Evolutionary conservation across 2,797 vertebrate species (phyloP).

Genomic region (Fistularia commersonii): DNA sequence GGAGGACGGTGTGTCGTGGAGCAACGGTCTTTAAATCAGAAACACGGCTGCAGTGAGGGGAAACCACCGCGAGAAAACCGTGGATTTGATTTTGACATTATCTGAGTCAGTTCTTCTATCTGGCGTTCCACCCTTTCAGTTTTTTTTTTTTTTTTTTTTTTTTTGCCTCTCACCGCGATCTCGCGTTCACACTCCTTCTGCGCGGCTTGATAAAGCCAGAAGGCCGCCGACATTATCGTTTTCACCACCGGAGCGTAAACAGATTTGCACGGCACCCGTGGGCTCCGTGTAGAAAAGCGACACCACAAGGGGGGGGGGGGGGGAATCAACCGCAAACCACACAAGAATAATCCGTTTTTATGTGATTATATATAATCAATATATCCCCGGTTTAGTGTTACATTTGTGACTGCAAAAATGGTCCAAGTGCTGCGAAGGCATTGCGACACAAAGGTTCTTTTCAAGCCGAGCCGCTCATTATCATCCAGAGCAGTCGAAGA

Average conservation of each 20-base stretch:
- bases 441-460: neutral
- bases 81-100: conserved; percentile 61
- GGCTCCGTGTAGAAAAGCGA: conserved; percentile 12
- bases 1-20: conserved; percentile 44
- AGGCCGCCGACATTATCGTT: conserved; percentile 30
- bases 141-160: conserved; percentile 29
- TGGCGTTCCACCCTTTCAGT: conserved; percentile 14
- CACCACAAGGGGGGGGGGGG: conserved; percentile 16
- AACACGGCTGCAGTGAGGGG: conserved; percentile 30
- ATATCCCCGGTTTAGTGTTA: neutral
- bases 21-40: conserved; percentile 60
- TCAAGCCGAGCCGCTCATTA: too few relatives aligned
- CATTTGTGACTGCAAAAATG: neutral
- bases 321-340: conserved; percentile 6
- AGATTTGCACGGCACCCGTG: conserved; percentile 25
- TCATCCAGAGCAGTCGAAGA: too few relatives aligned
- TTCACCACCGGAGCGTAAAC: conserved; percentile 18
- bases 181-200: conserved; percentile 28
- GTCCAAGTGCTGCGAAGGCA: neutral
- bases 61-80: conserved; percentile 57
- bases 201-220: conserved; percentile 28
- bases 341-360: neutral
- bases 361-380: conserved; percentile 1
- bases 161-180: conserved; percentile 15
- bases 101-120: conserved; percentile 36